phyloP scores from a whole-genome alignment of 2,797 vertebrate species.

The Xenops minutus region DNA sequence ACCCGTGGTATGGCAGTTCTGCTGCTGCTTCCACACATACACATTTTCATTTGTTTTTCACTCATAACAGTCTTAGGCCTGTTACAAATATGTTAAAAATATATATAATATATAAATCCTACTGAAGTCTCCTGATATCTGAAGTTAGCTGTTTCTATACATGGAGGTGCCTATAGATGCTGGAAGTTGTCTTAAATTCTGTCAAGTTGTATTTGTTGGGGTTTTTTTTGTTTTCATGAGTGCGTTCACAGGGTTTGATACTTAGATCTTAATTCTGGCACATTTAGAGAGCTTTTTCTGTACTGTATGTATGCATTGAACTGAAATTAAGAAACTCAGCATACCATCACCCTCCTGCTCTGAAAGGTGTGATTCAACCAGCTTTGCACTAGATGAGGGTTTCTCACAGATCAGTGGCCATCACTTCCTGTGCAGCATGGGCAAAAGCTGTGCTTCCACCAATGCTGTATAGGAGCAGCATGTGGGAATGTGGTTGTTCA shows the following conservation, averaged over 20 bases:
- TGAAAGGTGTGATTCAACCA: neutral
- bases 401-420: neutral
- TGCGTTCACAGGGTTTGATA: neutral
- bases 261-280: neutral
- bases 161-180: neutral
- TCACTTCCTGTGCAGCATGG: fast-evolving
- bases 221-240: neutral
- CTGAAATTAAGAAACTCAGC: neutral
- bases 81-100: neutral
- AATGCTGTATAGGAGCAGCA: neutral
- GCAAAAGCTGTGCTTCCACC: fast-evolving
- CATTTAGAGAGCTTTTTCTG: neutral
- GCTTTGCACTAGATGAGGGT: neutral
- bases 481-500: neutral
- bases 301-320: neutral
- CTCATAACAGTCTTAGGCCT: neutral
- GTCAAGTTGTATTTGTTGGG: neutral
- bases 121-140: neutral
- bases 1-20: neutral
- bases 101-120: neutral
- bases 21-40: neutral
- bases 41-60: neutral
- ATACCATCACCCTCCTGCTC: neutral
- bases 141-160: neutral
- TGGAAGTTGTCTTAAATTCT: neutral